A percentile compares a stretch with the other conserved stretches of the same genome.
These are phyloP conservation scores for Lepilemur septentrionalis DNA, from an alignment of 2,797 vertebrate genomes.

Conservation along the genomic window DNA sequence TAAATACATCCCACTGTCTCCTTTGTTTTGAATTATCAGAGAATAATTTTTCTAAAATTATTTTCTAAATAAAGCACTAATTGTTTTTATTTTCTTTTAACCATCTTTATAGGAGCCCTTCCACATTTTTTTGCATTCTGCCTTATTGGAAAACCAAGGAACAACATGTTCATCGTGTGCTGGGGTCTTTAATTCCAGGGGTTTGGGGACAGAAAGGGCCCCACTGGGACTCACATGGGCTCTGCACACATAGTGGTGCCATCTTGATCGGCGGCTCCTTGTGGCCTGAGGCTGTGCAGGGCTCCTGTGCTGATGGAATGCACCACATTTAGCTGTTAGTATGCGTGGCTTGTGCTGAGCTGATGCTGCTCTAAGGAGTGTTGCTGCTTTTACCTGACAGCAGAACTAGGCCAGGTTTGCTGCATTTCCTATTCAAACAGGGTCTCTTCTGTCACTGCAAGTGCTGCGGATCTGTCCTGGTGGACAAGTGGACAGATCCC, in stretches of 20 bases:
- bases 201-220: not conserved
- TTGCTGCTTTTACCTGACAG: not conserved
- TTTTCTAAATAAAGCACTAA: not conserved
- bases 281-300: not conserved
- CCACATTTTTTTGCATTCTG: not conserved
- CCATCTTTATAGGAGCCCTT: not conserved
- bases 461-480: not conserved
- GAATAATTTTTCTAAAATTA: not conserved
- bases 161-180: rapidly evolving
- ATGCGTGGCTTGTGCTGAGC: not conserved
- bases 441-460: not conserved
- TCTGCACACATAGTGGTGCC: too few relatives aligned
- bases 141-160: not conserved
- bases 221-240: not conserved
- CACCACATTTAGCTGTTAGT: rapidly evolving
- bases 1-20: not conserved
- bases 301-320: rapidly evolving
- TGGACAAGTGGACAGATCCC: not conserved
- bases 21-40: not conserved
- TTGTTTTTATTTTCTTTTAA: not conserved
- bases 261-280: rapidly evolving
- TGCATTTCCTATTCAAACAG: not conserved
- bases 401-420: not conserved
- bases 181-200: not conserved
- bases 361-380: not conserved